Percentiles rank a stretch among this genome's conserved stretches.
These are phyloP conservation scores for Oreochromis spilurus DNA, from an alignment of 2,113 vertebrate genomes.

Conservation along the genomic window DNA sequence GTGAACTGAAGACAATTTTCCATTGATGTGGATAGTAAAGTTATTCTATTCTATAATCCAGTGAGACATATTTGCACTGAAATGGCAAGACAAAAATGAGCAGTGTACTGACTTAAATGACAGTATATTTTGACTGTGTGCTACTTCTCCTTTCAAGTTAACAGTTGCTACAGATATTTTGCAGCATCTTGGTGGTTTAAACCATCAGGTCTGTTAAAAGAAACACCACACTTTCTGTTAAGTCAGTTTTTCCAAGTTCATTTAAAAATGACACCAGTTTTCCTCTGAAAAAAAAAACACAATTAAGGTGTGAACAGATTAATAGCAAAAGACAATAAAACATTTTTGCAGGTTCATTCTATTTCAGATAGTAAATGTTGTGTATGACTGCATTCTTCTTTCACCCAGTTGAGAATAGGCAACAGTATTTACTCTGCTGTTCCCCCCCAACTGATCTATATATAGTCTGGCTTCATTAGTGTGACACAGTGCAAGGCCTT, in stretches of 20 bases:
- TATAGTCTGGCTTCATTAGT: slow-evolving; percentile 50
- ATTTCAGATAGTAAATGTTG: background rate
- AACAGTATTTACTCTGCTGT: slow-evolving; percentile 9
- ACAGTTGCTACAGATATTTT: background rate
- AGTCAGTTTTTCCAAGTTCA: background rate
- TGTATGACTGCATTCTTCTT: background rate
- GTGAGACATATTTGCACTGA: background rate
- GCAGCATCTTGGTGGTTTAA: background rate
- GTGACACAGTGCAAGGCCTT: slow-evolving; percentile 51
- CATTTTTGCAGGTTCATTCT: background rate
- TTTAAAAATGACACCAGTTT: background rate
- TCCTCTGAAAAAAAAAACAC: background rate
- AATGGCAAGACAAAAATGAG: background rate
- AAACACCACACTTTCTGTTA: background rate
- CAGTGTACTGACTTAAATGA: background rate
- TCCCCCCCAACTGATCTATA: slow-evolving; percentile 15
- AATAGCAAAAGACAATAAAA: background rate
- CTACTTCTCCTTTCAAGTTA: background rate
- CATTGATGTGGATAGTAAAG: background rate
- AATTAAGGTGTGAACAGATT: background rate
- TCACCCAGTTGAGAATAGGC: background rate
- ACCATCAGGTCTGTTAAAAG: background rate
- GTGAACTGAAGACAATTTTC: background rate
- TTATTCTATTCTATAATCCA: background rate
- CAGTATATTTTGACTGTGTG: background rate